phyloP scores from a whole-genome alignment of 2,888 invertebrate species.

The Pseudococcus viburni region DNA sequence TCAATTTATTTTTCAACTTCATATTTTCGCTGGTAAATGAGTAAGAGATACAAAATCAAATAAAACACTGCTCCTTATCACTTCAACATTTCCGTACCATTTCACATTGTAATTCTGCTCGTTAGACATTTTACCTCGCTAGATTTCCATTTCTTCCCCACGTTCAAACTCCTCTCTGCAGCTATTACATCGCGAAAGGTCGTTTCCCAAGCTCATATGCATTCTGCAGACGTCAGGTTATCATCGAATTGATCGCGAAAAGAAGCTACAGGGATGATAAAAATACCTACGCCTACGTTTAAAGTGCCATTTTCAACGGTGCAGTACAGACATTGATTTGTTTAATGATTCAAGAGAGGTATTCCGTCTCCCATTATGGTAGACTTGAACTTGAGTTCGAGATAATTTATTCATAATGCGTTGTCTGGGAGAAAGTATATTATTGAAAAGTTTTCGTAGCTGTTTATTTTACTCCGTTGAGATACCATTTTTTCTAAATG shows the following conservation, averaged over 20 bases:
- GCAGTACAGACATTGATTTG: neutral
- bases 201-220: neutral
- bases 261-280: neutral
- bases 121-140: conserved; percentile 6
- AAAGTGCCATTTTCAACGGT: neutral
- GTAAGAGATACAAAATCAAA: neutral
- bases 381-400: neutral
- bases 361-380: neutral
- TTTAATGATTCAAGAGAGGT: conserved; percentile 9
- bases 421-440: neutral
- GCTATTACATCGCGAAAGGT: neutral
- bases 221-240: neutral
- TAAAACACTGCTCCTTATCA: neutral
- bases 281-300: neutral
- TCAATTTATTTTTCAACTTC: too few species aligned
- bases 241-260: neutral
- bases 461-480: too few species aligned
- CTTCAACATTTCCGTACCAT: conserved; percentile 33
- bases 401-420: neutral
- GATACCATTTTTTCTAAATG: too few species aligned
- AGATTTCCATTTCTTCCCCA: conserved; percentile 31
- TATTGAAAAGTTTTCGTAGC: neutral
- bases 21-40: neutral
- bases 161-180: neutral
- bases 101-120: conserved; percentile 27